phyloP scores from a whole-genome alignment of 2,888 invertebrate genomes.

The Pyrrhosoma nymphula region DNA sequence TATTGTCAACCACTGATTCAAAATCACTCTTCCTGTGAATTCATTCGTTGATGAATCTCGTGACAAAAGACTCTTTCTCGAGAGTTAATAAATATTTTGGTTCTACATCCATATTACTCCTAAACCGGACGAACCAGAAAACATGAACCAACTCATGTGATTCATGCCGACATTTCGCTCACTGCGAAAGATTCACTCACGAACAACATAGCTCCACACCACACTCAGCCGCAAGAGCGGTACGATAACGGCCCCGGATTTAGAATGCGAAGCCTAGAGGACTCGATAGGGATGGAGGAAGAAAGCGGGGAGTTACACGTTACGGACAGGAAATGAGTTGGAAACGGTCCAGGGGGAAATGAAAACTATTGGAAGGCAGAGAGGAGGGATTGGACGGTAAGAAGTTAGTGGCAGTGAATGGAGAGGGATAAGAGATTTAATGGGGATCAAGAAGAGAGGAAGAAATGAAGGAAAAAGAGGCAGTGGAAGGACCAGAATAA shows the following conservation, averaged over 20 bases:
- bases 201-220: background rate
- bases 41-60: too few relatives aligned
- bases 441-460: background rate
- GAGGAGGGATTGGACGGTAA: background rate
- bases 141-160: too few relatives aligned
- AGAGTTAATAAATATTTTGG: too few relatives aligned
- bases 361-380: background rate
- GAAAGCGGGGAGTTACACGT: background rate
- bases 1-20: too few relatives aligned
- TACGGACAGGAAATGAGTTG: constrained; percentile 34
- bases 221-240: background rate
- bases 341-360: constrained; percentile 26
- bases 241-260: background rate
- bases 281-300: background rate
- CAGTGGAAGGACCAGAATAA: background rate
- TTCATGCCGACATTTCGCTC: too few relatives aligned
- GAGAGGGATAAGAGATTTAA: background rate
- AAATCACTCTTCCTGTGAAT: too few relatives aligned
- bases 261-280: background rate
- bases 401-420: background rate
- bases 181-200: too few relatives aligned
- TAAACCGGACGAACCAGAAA: too few relatives aligned
- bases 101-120: too few relatives aligned
- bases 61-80: too few relatives aligned
- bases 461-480: background rate